Evolutionary conservation across 1,140 invertebrate species (phyloP), one percentile per base, ranked within the genome.

Genomic region (Leptonema lineaticorne): DNA sequence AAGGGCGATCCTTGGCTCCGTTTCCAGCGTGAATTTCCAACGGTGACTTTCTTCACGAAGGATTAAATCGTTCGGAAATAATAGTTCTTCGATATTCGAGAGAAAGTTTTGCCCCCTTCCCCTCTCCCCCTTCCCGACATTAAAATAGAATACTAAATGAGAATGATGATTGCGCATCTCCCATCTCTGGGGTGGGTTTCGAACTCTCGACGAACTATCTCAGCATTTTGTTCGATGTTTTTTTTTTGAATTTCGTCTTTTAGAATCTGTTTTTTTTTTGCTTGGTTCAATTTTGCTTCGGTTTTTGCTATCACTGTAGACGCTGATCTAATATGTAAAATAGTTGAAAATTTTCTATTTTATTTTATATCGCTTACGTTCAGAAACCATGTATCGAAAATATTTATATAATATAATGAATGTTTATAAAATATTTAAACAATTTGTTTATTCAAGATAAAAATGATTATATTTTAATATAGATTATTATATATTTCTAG

Each of bases 31-130:
- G 28, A 58, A 58, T 58, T 58, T 58, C 26, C 56, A 58, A 37
- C 30, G 11, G 59, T 24, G 59, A 62, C 30, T 62, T 62, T 62
- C 59, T 46, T 62, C n/a, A n/a, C n/a, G 33, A 62, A 22, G 59
- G 48, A 53, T 64, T 68, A 68, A 70, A 70, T 70, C 65, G 69
- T 37, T 58, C 41, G 69, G 69, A 70, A 70, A 70, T 70, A 70
- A 70, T 70, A 53, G 64, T 56, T 67, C 64, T 70, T 64, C 59
- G 69, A 67, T 70, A 70, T 67, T 70, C 48, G 63, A 70, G 30
- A 69, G 50, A 70, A 66, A 33, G 65, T 70, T 67, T 27, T 22
- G 69, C 18, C 59, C n/a, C n/a, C n/a, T n/a, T n/a, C n/a, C n/a
- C n/a, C n/a, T n/a, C n/a, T n/a, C n/a, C n/a, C n/a, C n/a, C n/a